Evolutionary conservation across 1,140 invertebrate genomes (phyloP).

Genomic region (Zophobas morio): DNA sequence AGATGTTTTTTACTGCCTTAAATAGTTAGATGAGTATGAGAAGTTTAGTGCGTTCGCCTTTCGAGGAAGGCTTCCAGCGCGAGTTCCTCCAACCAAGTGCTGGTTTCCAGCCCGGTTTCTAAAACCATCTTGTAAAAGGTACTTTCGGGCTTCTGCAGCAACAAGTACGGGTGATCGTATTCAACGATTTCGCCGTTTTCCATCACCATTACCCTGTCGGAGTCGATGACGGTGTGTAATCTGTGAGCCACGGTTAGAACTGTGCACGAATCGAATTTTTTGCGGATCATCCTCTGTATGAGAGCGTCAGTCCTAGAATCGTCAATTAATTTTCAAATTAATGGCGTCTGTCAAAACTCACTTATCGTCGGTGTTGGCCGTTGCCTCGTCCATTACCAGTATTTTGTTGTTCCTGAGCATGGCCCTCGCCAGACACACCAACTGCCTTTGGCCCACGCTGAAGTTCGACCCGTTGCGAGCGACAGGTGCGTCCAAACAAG

Average conservation of each 20-base stretch:
- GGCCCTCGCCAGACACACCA: too few relatives aligned
- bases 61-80: conserved; percentile 37
- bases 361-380: too few relatives aligned
- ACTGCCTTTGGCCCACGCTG: too few relatives aligned
- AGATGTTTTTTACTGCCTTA: too few relatives aligned
- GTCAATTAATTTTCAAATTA: not conserved
- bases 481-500: conserved; percentile 69
- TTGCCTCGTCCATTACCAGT: too few relatives aligned
- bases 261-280: conserved; percentile 79
- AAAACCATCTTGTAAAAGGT: conserved; percentile 78
- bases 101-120: conserved; percentile 70
- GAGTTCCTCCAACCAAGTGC: conserved; percentile 12
- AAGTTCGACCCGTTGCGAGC: conserved; percentile 53
- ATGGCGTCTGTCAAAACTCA: not conserved
- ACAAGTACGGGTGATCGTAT: conserved; percentile 76
- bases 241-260: conserved; percentile 88
- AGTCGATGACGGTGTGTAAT: conserved; percentile 85
- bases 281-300: conserved; percentile 80
- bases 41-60: not conserved
- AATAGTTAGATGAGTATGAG: too few relatives aligned
- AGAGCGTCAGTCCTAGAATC: conserved; percentile 73
- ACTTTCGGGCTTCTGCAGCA: conserved; percentile 75
- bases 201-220: conserved; percentile 79
- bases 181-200: conserved; percentile 76
- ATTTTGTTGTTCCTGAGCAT: too few relatives aligned